A percentile compares a stretch with the other conserved stretches of the same genome.
These are phyloP conservation scores for Anoura caudifer DNA, from an alignment of 2,113 vertebrate species.

Conservation along the genomic window DNA sequence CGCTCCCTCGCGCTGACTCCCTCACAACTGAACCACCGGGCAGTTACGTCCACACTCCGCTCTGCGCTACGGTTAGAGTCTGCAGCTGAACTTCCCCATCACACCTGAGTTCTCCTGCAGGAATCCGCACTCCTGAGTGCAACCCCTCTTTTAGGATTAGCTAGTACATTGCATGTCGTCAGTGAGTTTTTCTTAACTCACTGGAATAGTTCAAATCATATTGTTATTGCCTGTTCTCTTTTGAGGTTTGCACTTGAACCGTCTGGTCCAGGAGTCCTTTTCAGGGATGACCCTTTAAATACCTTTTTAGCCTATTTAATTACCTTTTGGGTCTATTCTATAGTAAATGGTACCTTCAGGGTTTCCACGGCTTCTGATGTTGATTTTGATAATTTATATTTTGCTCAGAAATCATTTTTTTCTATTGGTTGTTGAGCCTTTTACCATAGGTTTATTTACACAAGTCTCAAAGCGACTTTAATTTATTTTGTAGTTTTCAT, in stretches of 20 bases:
- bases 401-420: slow-evolving; percentile 28
- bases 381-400: slow-evolving; percentile 7
- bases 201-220: background rate
- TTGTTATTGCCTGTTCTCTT: background rate
- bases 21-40: fast-evolving
- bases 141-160: background rate
- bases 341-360: background rate
- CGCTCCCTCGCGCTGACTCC: too few species aligned
- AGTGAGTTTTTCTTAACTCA: background rate
- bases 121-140: background rate
- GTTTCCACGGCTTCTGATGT: background rate
- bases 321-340: background rate
- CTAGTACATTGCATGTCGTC: background rate
- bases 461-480: background rate
- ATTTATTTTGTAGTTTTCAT: background rate
- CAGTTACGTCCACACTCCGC: background rate
- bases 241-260: background rate
- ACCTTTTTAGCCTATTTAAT: background rate
- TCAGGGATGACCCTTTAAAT: background rate
- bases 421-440: background rate
- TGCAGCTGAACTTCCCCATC: background rate
- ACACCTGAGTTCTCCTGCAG: background rate
- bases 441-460: background rate
- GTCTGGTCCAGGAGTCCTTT: background rate
- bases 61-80: background rate